Conservation (phyloP, 2,797 vertebrate genomes). For the Lutjanus argentimaculatus region DNA sequence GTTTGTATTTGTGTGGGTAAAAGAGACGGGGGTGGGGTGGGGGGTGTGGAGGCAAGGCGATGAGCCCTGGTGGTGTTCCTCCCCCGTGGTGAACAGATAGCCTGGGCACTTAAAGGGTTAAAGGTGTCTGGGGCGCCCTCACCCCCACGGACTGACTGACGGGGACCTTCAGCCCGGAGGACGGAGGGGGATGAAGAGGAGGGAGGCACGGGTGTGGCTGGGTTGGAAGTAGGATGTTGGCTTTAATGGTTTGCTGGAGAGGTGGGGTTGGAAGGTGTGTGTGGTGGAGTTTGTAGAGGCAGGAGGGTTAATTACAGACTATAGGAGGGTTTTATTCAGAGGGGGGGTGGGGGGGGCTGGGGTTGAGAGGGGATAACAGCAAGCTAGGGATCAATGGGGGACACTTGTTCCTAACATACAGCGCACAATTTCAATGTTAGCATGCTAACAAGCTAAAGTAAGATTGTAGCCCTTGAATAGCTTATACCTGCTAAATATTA, state of each 20-base stretch:
- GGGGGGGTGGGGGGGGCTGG: conserved; percentile 1
- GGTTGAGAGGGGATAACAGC: background rate
- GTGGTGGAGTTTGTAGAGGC: conserved; percentile 37
- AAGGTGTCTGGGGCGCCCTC: conserved; percentile 85
- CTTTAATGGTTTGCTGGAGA: conserved; percentile 47
- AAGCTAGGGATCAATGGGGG: conserved; percentile 16
- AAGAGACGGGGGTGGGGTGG: background rate
- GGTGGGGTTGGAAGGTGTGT: conserved; percentile 28
- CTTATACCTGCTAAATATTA: background rate
- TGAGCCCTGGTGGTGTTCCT: conserved; percentile 55
- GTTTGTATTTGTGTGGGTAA: conserved; percentile 51
- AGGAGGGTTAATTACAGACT: background rate
- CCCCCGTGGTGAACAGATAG: conserved; percentile 62
- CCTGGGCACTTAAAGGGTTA: conserved; percentile 88
- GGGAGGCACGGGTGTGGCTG: conserved; percentile 9
- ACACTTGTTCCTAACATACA: conserved; percentile 59
- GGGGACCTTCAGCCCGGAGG: conserved; percentile 58
- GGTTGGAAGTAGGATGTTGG: conserved; percentile 34
- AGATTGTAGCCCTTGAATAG: background rate
- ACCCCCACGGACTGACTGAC: conserved; percentile 75
- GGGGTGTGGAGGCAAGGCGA: conserved; percentile 12
- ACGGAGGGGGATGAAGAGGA: conserved; percentile 14
- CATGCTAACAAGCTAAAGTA: background rate
- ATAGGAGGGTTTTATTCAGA: background rate
- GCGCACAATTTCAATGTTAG: background rate